These are phyloP conservation scores for Malurus elegans DNA, from an alignment of 2,113 vertebrate genomes.

Conservation along the genomic window DNA sequence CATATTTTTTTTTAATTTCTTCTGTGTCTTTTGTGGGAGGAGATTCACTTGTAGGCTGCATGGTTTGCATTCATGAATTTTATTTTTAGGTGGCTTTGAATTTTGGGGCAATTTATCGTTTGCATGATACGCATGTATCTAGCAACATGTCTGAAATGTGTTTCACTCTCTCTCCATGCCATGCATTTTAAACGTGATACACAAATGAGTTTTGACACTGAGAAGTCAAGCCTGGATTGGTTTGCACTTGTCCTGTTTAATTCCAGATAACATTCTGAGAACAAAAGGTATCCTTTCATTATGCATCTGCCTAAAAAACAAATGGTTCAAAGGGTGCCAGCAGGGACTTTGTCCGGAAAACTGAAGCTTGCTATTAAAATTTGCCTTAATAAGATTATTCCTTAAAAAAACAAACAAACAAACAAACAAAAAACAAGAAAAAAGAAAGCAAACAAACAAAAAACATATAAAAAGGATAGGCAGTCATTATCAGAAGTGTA, in stretches of 20 bases:
- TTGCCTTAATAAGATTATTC: neutral
- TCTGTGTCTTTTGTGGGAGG: neutral
- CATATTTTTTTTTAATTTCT: neutral
- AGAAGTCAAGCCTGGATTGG: neutral
- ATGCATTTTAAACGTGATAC: neutral
- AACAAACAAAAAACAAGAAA: neutral
- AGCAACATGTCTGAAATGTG: neutral
- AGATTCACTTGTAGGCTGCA: neutral
- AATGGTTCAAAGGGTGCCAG: neutral
- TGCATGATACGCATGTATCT: neutral
- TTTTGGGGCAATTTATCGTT: neutral
- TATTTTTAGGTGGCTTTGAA: neutral
- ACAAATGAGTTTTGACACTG: neutral
- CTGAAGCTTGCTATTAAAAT: neutral
- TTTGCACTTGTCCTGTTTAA: neutral
- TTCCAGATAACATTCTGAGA: neutral
- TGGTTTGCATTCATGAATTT: neutral
- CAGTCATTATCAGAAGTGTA: neutral
- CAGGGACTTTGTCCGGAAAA: neutral
- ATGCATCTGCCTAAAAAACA: neutral
- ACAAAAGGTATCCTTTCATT: neutral
- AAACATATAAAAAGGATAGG: neutral
- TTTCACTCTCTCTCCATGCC: neutral
- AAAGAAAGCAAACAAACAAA: neutral
- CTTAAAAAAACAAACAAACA: too few species aligned